Base-by-base conservation (phyloP, 2,797 vertebrate genomes). In the Calcarius lapponicus region DNA sequence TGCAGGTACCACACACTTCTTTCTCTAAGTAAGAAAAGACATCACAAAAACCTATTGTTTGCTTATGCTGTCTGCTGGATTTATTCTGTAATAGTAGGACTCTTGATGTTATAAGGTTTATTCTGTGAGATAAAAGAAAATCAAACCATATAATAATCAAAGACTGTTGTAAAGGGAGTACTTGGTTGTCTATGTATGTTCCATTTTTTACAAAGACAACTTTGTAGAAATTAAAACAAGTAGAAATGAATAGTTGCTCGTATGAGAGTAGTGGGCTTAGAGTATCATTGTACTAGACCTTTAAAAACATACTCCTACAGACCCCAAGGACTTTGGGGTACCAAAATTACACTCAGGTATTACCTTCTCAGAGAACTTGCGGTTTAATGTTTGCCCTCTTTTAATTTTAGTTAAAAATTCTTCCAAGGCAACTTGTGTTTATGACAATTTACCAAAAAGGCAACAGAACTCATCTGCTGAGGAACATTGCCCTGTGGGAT, bases 401-500 rank as follows among this genome's bases (percentile, higher is more conserved):
- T 48, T 61, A 36, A 71, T 95, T 84, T 57, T 66, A 99, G 98
- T 89, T 99, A 60, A 97, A 97, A 76, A 81, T 72, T 11, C 80
- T 99, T 32, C 99, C 99, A 54, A 96, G 95, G 81, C 96, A 95
- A 13, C 80, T 98, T 42, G 56, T 97, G 26, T 88, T 98, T 50
- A 97, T 90, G 92, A 98, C 97, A 1, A 51, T 66, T 57, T 98
- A 98, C 26, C 94, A 98, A 73, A 88, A 91, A 70, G 94, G 86
- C 40, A 97, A 93, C 70, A 98, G 97, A 95, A 98, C 96, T 67
- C 95, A 53, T 47, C 34, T 86, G 32, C 71, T 99, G 80, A 97
- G 95, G 32, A 98, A 99, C 76, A 53, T 71, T 43, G 91, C 98
- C 5, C 79, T 98, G 65, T 98, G 98, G 98, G 98, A 98, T 9